Evolutionary conservation across 1,140 invertebrate genomes (phyloP), one percentile per base, ranked within the genome.

Genomic region (Drosophila tsacasi): DNA sequence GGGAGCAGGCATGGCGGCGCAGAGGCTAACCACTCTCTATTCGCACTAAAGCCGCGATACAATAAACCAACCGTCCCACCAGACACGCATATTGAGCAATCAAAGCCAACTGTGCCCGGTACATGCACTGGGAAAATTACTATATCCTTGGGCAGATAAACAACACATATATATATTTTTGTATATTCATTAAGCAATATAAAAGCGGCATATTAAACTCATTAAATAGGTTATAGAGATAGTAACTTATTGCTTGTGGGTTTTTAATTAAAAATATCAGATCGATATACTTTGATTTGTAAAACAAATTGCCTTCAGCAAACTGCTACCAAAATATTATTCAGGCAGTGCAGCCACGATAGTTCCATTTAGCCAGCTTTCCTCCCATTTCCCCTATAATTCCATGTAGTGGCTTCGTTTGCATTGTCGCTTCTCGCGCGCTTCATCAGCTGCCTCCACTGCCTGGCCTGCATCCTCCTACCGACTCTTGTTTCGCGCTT

Each of bases 341-440:
- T 35, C 8, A 12, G 12, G 21, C 21, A 32, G 59, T 49, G 59
- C 27, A 42, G 42, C 39, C 30, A 39, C 64, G 40, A 68, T 49
- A 49, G 39, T 65, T 67, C 64, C 46, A 44, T 57, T 62, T 64
- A 57, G 23, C 62, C 54, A 49, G 25, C 42, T 40, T 27, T 61
- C 50, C 17, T 25, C 15, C 35, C 27, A 13, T 12, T 40, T 59
- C 27, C 57, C 35, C 82, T 74, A 78, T 85, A 89, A 82, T 89
- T 85, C 81, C 85, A 84, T 87, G 78, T 85, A 85, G 74, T 90
- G 81, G 83, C 85, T 81, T 87, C 83, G 84, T 86, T 86, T 89
- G 83, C 81, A 82, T 86, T 86, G 81, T 86, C 83, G 83, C 75
- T 68, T 65, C 60, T 74, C 58, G 62, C 63, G 80, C 61, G 77